Percentiles rank a stretch among this genome's conserved stretches.
phyloP scores from a whole-genome alignment of 2,797 vertebrate genomes.

The Oophaga sylvatica region DNA sequence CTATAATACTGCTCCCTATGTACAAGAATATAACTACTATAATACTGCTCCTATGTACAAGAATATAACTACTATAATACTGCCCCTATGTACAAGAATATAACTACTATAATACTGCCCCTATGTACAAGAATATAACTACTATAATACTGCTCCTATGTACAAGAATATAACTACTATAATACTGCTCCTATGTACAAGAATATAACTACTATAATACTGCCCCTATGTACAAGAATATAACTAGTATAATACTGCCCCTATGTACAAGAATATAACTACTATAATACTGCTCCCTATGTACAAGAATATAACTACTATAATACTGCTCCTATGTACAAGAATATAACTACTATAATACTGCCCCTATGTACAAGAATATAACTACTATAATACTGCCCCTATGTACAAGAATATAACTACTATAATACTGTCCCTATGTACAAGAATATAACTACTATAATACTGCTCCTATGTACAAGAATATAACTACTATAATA shows the following conservation, averaged over 20 bases:
- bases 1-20: not conserved
- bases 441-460: no score
- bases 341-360: not conserved
- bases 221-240: not conserved
- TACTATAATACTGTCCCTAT: not conserved
- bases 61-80: not conserved
- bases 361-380: not conserved
- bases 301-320: no score
- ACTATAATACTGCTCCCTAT: not conserved
- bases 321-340: no score
- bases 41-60: not conserved
- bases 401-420: not conserved
- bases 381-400: no score
- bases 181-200: not conserved
- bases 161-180: not conserved
- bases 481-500: not conserved
- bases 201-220: not conserved
- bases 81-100: no score
- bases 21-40: constrained; percentile 7
- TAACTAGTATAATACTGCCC: no score
- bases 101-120: constrained; percentile 4
- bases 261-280: not conserved
- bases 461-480: no score
- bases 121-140: not conserved
- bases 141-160: not conserved